Evolutionary conservation across 2,113 vertebrate genomes (phyloP), one percentile per base, ranked within the genome.

Genomic region (Cavia porcellus): DNA sequence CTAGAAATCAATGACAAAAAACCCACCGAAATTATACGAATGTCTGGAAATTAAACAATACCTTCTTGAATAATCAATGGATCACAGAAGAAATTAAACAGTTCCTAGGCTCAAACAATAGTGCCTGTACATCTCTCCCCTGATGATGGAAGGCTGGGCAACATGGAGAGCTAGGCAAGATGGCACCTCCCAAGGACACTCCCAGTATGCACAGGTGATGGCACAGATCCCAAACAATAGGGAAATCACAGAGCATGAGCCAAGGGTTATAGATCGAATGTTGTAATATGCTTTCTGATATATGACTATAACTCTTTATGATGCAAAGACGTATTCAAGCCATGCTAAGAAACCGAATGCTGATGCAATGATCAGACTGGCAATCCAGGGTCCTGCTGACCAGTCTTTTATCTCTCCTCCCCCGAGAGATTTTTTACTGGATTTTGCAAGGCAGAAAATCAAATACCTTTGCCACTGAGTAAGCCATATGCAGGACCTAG

Each of bases 211-310:
- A 12, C 98, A 99, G 99, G 99, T 99, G 55, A 57, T 57, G 55
- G 55, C 55, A 57, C 55, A 57, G 55, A 57, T 4, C 55, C 98
- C 99, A 93, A 99, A 99, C 97, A 99, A 99, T 97, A 99, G 99
- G 99, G 99, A 99, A 3, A 99, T 99, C 98, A 99, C 99, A 0
- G 99, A 99, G 92, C 99, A 99, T 74, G 99, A 99, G 95, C 99
- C 99, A 1, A 98, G 99, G 55, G 99, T 99, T 97, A 99, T 99
- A 98, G 99, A 99, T 98, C 99, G 99, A 98, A 99, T 99, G 99
- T 94, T 99, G 98, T 99, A 99, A 98, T 99, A 99, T 97, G 99
- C 99, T 45, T 99, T 98, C 96, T 94, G 99, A 96, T 99, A 99
- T 0, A 99, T 99, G 80, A 99, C 99, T 2, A 99, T 99, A 0